Evolutionary conservation across 2,888 invertebrate species (phyloP), one percentile per base, ranked within the genome.

Genomic region (Sphaeridia pumilis): DNA sequence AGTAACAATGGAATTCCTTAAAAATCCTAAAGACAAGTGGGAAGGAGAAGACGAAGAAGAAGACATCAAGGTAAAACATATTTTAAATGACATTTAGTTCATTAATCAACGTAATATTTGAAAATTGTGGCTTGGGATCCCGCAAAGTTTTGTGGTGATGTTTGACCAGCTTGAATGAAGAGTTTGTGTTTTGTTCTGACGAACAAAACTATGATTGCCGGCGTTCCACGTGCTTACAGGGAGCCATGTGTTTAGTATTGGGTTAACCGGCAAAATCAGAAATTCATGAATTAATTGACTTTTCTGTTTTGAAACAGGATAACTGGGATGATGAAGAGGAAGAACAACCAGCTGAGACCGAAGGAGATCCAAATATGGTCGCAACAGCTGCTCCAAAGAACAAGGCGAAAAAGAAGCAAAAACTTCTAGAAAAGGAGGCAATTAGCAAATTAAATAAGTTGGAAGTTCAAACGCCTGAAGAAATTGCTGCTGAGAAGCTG

Each of bases 241-340:
- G n/a, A 10, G 31, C 14, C 31, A 31, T 31, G 31, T 31, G n/a
- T n/a, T n/a, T n/a, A n/a, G n/a, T n/a, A n/a, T n/a, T n/a, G n/a
- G n/a, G n/a, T n/a, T n/a, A n/a, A n/a, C n/a, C n/a, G n/a, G n/a
- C n/a, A n/a, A n/a, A n/a, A n/a, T n/a, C n/a, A n/a, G n/a, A n/a
- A n/a, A n/a, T n/a, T n/a, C n/a, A n/a, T n/a, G n/a, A n/a, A 31
- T 10, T 14, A 31, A 10, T 31, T 14, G 14, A 14, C 31, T 31
- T 31, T 10, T 38, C 20, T 17, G 17, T 42, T 24, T 21, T 42
- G 41, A 62, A 66, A 12, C 72, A 92, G 90, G 92, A 92, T 68
- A 88, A 84, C 71, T 93, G 93, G 93, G 92, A 93, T 70, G 89
- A 89, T 73, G 87, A 85, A 2, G 74, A 73, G 36, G 71, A 70